phyloP scores from a whole-genome alignment of 1,140 invertebrate genomes.

The Rhagoletis zephyria region DNA sequence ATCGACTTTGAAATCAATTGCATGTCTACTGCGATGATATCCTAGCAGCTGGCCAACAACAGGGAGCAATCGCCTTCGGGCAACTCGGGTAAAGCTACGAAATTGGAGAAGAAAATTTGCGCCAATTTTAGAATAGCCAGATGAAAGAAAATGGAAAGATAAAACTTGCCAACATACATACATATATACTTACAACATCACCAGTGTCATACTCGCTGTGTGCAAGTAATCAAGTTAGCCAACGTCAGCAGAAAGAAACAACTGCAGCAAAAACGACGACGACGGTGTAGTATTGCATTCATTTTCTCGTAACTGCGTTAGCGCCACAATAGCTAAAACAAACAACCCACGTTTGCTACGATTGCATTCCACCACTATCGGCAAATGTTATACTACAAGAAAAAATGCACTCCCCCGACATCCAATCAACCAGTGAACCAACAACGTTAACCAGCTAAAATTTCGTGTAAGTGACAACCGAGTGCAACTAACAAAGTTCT shows the following conservation, averaged over 20 bases:
- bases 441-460: background rate
- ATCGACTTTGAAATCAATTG: background rate
- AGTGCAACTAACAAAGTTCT: background rate
- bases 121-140: no score
- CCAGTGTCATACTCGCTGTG: background rate
- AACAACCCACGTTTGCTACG: background rate
- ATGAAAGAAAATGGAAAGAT: no score
- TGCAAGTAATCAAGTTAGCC: background rate
- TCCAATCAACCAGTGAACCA: conserved; percentile 2
- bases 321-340: background rate
- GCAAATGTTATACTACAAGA: background rate
- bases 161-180: no score
- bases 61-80: no score
- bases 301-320: background rate
- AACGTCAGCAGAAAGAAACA: background rate
- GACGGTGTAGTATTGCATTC: background rate
- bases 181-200: background rate
- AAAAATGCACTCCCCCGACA: background rate
- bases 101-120: no score
- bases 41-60: no score
- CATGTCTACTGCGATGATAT: background rate
- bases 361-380: background rate
- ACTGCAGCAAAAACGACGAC: background rate
- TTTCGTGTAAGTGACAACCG: conserved; percentile 23
- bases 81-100: no score